Evolutionary conservation across 2,113 vertebrate genomes (phyloP).

Genomic region (Rhinolophus ferrumequinum): DNA sequence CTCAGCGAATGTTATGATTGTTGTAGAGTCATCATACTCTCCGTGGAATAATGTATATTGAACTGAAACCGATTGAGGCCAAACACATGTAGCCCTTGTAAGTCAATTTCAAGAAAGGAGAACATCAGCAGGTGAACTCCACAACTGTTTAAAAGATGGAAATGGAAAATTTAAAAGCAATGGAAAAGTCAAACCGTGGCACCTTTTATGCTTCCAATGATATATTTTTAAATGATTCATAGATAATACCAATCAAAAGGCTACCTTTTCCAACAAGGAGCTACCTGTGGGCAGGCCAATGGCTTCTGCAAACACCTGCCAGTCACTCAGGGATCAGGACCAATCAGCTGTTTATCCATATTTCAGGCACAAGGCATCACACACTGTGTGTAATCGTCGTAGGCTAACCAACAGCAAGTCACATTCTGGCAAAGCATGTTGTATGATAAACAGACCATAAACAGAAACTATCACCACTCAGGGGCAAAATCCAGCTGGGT

Average conservation of each 20-base stretch:
- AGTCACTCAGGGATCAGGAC: neutral
- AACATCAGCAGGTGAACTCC: neutral
- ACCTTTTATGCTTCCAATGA: neutral
- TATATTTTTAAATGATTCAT: neutral
- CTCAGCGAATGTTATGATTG: neutral
- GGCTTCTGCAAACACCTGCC: neutral
- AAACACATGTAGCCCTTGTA: neutral
- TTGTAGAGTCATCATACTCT: neutral
- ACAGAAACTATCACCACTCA: neutral
- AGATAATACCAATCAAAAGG: neutral
- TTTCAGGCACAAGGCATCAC: neutral
- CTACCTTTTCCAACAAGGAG: neutral
- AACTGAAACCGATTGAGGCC: neutral
- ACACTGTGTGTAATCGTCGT: neutral
- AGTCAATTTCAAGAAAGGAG: neutral
- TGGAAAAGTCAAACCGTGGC: neutral
- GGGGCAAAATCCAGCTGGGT: conserved; percentile 20
- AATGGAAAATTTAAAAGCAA: neutral
- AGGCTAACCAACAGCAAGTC: conserved; percentile 17
- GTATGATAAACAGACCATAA: neutral
- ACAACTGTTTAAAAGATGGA: neutral
- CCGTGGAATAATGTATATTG: neutral
- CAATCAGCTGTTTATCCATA: neutral
- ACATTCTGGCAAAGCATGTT: conserved; percentile 19
- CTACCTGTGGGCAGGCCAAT: neutral